Percentiles rank a stretch among this genome's conserved stretches.
Conservation (phyloP, 2,888 invertebrate genomes). For the Antitype chi region DNA sequence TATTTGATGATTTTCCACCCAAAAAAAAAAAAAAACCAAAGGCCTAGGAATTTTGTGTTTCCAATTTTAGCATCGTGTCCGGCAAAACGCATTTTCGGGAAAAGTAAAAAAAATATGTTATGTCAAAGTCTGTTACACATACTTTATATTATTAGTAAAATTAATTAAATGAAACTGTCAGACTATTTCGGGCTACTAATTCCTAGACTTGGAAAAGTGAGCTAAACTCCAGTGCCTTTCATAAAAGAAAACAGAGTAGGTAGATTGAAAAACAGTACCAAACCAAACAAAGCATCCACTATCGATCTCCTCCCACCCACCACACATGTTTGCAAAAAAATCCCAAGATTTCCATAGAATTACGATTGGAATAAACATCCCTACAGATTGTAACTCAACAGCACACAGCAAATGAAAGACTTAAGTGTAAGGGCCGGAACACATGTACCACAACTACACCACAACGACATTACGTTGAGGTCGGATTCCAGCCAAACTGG, state of each 20-base stretch:
- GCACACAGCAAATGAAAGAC: constrained; percentile 46
- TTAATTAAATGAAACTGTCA: background rate
- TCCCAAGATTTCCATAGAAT: constrained; percentile 25
- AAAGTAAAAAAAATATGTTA: too few relatives aligned
- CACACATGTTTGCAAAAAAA: constrained; percentile 6
- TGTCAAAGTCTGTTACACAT: too few relatives aligned
- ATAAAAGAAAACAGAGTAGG: background rate
- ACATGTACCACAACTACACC: background rate
- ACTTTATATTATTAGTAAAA: background rate
- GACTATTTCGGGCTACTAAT: background rate
- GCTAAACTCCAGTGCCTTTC: background rate
- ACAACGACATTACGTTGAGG: background rate
- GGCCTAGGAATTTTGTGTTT: too few relatives aligned
- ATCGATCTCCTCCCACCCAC: background rate
- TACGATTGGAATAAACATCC: constrained; percentile 31
- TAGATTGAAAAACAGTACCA: background rate
- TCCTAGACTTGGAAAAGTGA: background rate
- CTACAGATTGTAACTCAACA: constrained; percentile 30
- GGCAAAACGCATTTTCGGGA: too few relatives aligned
- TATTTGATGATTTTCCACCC: too few relatives aligned
- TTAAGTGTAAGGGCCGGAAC: constrained; percentile 18
- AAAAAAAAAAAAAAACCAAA: too few relatives aligned
- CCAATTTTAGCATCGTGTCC: too few relatives aligned
- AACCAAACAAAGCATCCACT: constrained; percentile 2
- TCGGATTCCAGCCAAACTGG: too few relatives aligned